Evolutionary conservation across 2,797 vertebrate species (phyloP), one percentile per base, ranked within the genome.

Genomic region (Myioborus melanocephalus): DNA sequence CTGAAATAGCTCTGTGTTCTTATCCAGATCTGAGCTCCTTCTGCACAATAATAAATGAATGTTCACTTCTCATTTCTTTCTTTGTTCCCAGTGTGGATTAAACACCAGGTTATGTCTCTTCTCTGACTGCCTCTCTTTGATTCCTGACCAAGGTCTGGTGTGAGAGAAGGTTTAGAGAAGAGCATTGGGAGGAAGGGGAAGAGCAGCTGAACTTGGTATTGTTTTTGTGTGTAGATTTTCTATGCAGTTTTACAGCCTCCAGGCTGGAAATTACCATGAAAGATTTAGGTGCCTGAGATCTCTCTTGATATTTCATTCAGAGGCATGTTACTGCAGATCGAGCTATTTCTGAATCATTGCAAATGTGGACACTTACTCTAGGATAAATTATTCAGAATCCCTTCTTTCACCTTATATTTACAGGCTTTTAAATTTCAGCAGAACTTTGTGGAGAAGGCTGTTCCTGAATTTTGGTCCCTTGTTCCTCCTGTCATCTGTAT

Each of bases 351-450:
- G 86, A 94, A 56, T 90, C 83, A 79, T 82, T 91, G 90, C 73
- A 90, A 83, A 84, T 93, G 86, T 92, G 90, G 83, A 92, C 92
- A 79, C 73, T 96, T 95, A 96, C 90, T 92, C 52, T 73, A 35
- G 83, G 63, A 93, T 96, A 82, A 96, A 96, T 96, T 96, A 95
- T 94, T 95, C 89, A 96, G 52, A 71, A 93, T 83, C 52, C 15
- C n/a, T 87, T 92, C 84, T 94, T 92, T 89, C 90, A 65, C 93
- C 72, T 91, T 94, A 24, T 43, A 86, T 83, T 94, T 76, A 20
- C 64, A 92, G 78, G 64, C 86, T 90, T 94, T 94, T 90, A 84
- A 79, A 92, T 95, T 95, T 53, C 18, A 10, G 24, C 56, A 50
- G 80, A 66, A 70, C 56, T 89, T 80, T 18, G 59, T 41, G 72